Evolutionary conservation across 1,140 invertebrate genomes (phyloP).

Genomic region (Drosophila tsacasi): DNA sequence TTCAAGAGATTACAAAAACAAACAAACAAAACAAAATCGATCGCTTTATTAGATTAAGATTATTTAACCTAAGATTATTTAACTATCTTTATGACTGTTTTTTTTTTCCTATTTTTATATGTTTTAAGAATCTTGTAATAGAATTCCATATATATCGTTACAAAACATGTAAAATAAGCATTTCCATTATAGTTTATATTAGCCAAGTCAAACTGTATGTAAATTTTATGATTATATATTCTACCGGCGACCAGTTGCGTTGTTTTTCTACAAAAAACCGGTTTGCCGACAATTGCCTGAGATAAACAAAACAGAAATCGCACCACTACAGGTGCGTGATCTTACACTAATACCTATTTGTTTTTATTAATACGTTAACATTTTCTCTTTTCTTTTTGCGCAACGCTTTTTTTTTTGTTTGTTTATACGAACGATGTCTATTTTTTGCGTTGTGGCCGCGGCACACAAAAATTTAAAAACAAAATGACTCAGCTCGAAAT

Average conservation of each 20-base stretch:
- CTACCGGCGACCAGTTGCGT: constrained; percentile 59
- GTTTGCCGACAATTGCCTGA: constrained; percentile 44
- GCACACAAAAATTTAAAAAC: constrained; percentile 57
- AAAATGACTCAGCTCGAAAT: constrained; percentile 71
- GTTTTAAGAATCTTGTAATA: neutral
- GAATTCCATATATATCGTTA: neutral
- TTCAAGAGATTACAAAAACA: neutral
- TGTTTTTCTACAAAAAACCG: constrained; percentile 56
- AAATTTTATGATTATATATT: constrained; percentile 17
- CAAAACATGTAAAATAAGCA: too few relatives aligned
- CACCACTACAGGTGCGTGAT: constrained; percentile 11
- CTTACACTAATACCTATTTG: constrained; percentile 32
- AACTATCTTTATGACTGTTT: neutral
- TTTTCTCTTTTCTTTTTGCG: constrained; percentile 70
- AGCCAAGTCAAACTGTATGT: constrained; percentile 16
- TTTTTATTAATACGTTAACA: constrained; percentile 44
- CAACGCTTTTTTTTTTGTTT: constrained; percentile 53
- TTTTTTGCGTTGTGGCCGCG: constrained; percentile 63
- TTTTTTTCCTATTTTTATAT: neutral
- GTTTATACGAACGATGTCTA: constrained; percentile 53
- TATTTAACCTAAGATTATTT: too few relatives aligned
- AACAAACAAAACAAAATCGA: too few relatives aligned
- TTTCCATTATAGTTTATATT: neutral
- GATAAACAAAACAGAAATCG: constrained; percentile 44
- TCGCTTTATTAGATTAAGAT: too few relatives aligned